Base-by-base conservation (phyloP, 2,888 invertebrate species). In the Apodemia mormo region DNA sequence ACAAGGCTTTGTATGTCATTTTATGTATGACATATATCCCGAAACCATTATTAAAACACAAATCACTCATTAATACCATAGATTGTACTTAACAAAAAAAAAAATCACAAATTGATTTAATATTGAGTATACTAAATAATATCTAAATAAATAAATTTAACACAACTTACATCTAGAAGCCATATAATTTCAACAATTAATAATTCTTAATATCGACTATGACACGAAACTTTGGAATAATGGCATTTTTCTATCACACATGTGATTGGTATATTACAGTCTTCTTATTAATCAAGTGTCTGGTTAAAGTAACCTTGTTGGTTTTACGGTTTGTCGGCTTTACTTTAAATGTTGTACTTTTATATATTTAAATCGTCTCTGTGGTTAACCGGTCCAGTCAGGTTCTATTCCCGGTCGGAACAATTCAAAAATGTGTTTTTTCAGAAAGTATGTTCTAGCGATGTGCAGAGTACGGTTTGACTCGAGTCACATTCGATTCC, bases 151-250 rank as follows among this genome's bases (percentile, higher is more conserved):
- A 61, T 61, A 33, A 12, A 61, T 61, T 61, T 61, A 61, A 49
- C 14, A 49, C 29, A 30, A 61, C 61, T 61, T 61, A 61, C 14
- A 5, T 49, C 49, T 49, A 61, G 10, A 61, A 30, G 30, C 61
- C 29, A 61, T 61, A 61, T 14, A 58, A 30, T 61, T 33, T 61
- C 61, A 61, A 61, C 61, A 61, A 61, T 56, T 61, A 58, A 58
- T 30, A 58, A 29, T 58, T 61, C 30, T 33, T 61, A 30, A 61
- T 5, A 61, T 33, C 14, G 33, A 61, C 12, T 61, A 58, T 58
- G 58, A 68, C 69, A 65, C 72, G 70, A 75, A 72, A 75, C 79
- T 83, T 82, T 82, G 80, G 80, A 78, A 73, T 70, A 74, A 83
- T 83, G 73, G 73, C 73, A 73, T 73, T 64, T 3, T 49, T 52